Evolutionary conservation across 2,797 vertebrate species (phyloP), one percentile per base, ranked within the genome.

Genomic region (Macroramphosus scolopax): DNA sequence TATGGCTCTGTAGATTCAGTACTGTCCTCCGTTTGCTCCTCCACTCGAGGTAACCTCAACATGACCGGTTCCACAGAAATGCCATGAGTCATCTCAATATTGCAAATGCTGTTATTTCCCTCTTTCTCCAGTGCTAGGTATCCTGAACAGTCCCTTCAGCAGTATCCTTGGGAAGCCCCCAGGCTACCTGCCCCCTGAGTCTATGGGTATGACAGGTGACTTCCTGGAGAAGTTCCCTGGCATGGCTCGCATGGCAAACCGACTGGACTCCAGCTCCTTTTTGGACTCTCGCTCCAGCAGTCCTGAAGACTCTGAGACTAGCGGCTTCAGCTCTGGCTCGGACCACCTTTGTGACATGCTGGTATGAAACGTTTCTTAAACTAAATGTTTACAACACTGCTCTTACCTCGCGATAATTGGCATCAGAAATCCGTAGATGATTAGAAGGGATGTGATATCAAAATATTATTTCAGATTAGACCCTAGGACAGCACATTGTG

Each of bases 291-390:
- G 95, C 30, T 98, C 96, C 63, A 97, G 93, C 88, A 99, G 97
- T 64, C 96, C 96, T 8, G 95, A 95, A 0, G 97, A 98, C 84
- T 98, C 97, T 0, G 97, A 98, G 75, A 98, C 95, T 66, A 99
- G 97, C 17, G 95, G 97, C 42, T 97, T 99, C 85, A 99, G 97
- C 87, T 98, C 97, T 14, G 94, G 96, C 51, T 99, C 97, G 0
- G 97, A 99, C 73, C 95, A 97, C 68, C 91, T 99, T 63, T 96
- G 92, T 32, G 96, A 99, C 57, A 78, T 87, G 69, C 51, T 87
- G 80, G 84, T 86, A 66, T 59, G 60, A 9, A 8, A 5, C 5
- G 9, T 10, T n/a, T n/a, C n/a, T n/a, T n/a, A n/a, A n/a, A n/a
- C n/a, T n/a, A n/a, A n/a, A n/a, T n/a, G n/a, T n/a, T n/a, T n/a